Base-by-base conservation (phyloP, 1,140 invertebrate species). In the Anastrepha obliqua region DNA sequence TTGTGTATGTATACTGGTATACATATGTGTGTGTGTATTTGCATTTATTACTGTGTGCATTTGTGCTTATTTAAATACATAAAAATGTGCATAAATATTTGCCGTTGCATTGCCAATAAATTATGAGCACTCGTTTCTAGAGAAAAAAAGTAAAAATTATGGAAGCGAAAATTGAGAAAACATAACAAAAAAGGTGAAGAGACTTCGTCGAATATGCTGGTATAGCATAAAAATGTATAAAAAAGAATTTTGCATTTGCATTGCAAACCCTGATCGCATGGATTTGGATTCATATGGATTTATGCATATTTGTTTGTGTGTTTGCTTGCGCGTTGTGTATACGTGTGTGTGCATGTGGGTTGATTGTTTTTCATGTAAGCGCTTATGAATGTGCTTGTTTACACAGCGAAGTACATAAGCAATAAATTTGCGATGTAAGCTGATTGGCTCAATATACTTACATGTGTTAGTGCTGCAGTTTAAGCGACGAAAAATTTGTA, bases 21-120 rank as follows among this genome's bases (percentile, higher is more conserved):
- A 65, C n/a, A 65, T 13, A 6, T 6, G 7, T 29, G 7, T 15
- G 13, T 2, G 67, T 74, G 15, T 13, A 74, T 74, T 44, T 74
- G 67, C 42, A n/a, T 74, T 44, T 74, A 47, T 74, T n/a, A 2
- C 67, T 74, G 67, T 74, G 11, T 74, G 67, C 42, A 74, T 74
- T 74, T 44, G 67, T 15, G 67, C 67, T 74, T 74, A 74, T 74
- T 74, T 74, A 74, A 74, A 74, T 44, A 74, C 67, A 44, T 67
- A 13, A 39, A 74, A 74, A 74, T 74, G 67, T 47, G 67, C 67
- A 74, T 74, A 74, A 74, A 74, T 74, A 74, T 74, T 74, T 74
- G 67, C n/a, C 67, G 42, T 39, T 44, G 67, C 67, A 74, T 74
- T 44, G 67, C 67, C 67, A 74, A 74, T 74, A 74, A 74, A 74